Base-by-base conservation (phyloP, 2,888 invertebrate genomes). In the Therioaphis trifolii region DNA sequence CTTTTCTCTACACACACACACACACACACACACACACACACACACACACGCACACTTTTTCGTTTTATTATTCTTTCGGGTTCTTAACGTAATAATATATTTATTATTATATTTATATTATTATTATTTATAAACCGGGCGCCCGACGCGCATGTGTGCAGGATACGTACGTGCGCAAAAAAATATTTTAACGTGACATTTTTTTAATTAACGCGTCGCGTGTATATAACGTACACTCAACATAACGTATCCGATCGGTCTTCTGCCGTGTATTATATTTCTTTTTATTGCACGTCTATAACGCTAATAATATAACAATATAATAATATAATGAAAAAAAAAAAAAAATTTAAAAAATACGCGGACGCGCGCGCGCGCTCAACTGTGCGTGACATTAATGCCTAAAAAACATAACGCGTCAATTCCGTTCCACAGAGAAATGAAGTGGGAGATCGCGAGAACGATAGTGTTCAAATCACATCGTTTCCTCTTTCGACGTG, bases 111-210 rank as follows among this genome's bases (percentile, higher is more conserved):
- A 27, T 61, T 61, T 29, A 21, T 21, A 58, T 27, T 66, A 79
- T 78, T 78, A 29, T 66, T 77, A 52, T 66, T 66, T 79, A 71
- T 49, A 80, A 46, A n/a, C 58, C 61, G 61, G 24, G 52, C 72
- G 72, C 61, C 58, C 40, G 58, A 5, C 79, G 21, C 27, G 7
- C 24, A 49, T 24, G 24, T 4, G 24, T 61, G n/a, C n/a, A n/a
- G 29, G 61, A 66, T 21, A 21, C 35, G 80, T 82, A 82, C 82
- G 82, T 74, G 63, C 61, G 82, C 63, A 46, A 78, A 78, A 74
- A 79, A 79, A 69, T 43, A 55, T 18, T 4, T 4, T 61, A 74
- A 74, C 82, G 82, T 82, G 82, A 74, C 72, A 74, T 82, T 71
- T 80, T 69, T 82, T 72, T 49, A 72, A 82, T 52, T 68, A 77